Conservation (phyloP, 2,113 vertebrate species). For the Triplophysa siluroides region DNA sequence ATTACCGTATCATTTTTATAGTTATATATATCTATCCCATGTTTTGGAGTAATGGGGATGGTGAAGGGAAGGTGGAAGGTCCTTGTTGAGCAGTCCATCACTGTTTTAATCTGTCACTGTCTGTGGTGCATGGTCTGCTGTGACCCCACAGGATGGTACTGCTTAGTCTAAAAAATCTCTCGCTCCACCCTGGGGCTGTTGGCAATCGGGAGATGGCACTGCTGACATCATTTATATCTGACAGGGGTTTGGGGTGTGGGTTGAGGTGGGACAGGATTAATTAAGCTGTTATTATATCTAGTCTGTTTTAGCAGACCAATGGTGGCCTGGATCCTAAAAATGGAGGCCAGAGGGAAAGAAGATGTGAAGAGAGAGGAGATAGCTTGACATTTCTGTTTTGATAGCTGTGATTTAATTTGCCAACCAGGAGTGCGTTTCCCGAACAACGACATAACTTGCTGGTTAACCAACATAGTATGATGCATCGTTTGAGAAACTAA, state of each 20-base stretch:
- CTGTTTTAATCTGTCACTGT: conserved; percentile 66
- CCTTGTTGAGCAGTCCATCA: conserved; percentile 53
- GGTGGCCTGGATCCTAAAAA: conserved; percentile 60
- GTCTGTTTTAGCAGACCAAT: conserved; percentile 68
- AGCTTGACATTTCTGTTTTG: conserved; percentile 10
- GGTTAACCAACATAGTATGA: too few species aligned
- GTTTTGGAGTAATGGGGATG: background rate
- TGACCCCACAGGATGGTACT: conserved; percentile 66
- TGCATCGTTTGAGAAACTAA: too few species aligned
- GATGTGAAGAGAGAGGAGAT: conserved; percentile 40
- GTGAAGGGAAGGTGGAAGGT: background rate
- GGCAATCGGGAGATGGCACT: conserved; percentile 64
- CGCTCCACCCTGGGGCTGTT: conserved; percentile 60
- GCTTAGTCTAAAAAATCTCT: conserved; percentile 65
- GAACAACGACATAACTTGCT: too few species aligned
- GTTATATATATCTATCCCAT: background rate
- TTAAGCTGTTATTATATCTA: conserved; percentile 64
- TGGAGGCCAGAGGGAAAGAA: conserved; percentile 56
- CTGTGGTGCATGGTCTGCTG: conserved; percentile 53
- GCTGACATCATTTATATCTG: conserved; percentile 69
- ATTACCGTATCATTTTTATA: background rate
- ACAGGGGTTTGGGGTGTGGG: conserved; percentile 63
- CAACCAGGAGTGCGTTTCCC: too few species aligned
- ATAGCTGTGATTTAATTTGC: too few species aligned
- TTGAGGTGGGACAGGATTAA: conserved; percentile 67